Base-by-base conservation (phyloP, 2,113 vertebrate species). In the Vanacampus margaritifer region DNA sequence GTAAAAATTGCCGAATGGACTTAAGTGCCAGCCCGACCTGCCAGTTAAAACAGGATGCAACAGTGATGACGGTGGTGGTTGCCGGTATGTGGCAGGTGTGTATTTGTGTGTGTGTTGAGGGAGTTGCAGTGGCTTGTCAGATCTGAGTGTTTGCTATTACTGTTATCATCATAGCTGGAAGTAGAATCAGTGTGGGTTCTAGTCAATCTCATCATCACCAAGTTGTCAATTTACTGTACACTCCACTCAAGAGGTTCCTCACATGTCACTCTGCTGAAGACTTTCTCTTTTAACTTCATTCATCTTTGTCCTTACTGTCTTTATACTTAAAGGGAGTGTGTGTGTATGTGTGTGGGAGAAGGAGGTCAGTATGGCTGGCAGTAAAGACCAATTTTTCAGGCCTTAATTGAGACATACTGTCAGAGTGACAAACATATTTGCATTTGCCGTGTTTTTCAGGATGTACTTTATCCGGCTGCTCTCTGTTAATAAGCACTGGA, bases 351-450 rank as follows among this genome's bases (percentile, higher is more conserved):
- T 92, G 89, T 92, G 89, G 88, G 91, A 91, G 85, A 84, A 91
- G 93, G 91, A 89, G 93, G 92, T 95, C 94, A 93, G 91, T 87
- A 89, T 91, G 90, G 91, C 94, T 91, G 92, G 79, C 80, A 91
- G 86, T 87, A 90, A 85, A 88, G 91, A 91, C 90, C 86, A 78
- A 73, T 72, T 86, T 88, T 71, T 91, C 82, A 74, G 87, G 89
- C 91, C 91, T 93, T 98, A 98, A 98, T 96, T 98, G 95, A 98
- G 95, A 98, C 94, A 90, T 93, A 90, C 93, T 95, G 95, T 98
- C 96, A 96, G 90, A 95, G 94, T 94, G 95, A 96, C 95, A 97
- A 95, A 95, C 92, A 94, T 92, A 97, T 98, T 98, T 97, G 94
- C 95, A 97, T 98, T 93, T 86, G 76, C 89, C 93, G 93, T 95